A percentile compares a stretch with the other conserved stretches of the same genome.
Conservation (phyloP, 2,888 invertebrate genomes). For the Phalangium opilio region DNA sequence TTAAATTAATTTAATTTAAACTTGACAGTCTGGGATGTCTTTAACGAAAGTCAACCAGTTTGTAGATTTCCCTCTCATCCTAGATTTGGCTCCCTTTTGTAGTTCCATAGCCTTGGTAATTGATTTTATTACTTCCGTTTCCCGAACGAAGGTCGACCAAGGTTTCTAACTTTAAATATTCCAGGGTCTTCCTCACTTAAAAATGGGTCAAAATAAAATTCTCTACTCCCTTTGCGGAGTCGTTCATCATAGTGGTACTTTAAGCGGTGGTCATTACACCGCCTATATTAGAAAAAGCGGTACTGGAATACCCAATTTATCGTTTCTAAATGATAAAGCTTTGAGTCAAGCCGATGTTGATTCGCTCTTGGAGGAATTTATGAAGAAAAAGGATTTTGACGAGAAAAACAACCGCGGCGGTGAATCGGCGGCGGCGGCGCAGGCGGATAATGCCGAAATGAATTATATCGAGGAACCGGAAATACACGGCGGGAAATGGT, state of each 20-base stretch:
- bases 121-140: not conserved
- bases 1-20: not conserved
- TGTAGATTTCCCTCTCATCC: conserved; percentile 66
- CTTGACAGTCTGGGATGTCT: conserved; percentile 34
- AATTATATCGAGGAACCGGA: conserved; percentile 23
- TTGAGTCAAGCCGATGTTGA: conserved; percentile 16
- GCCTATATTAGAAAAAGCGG: conserved; percentile 72
- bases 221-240: conserved; percentile 85
- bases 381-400: not conserved
- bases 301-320: not conserved
- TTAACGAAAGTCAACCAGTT: conserved; percentile 70
- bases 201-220: conserved; percentile 44
- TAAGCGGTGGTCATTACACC: conserved; percentile 81
- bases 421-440: not conserved
- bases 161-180: conserved; percentile 4
- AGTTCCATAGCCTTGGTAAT: conserved; percentile 22
- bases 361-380: conserved; percentile 12
- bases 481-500: conserved; percentile 62
- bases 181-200: conserved; percentile 26
- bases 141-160: too few relatives aligned
- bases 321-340: conserved; percentile 15
- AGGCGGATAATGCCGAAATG: too few relatives aligned
- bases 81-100: conserved; percentile 84
- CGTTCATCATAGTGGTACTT: conserved; percentile 82
- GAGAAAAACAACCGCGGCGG: not conserved